Evolutionary conservation across 2,888 invertebrate genomes (phyloP), one percentile per base, ranked within the genome.

Genomic region (Leptopilina myrica): DNA sequence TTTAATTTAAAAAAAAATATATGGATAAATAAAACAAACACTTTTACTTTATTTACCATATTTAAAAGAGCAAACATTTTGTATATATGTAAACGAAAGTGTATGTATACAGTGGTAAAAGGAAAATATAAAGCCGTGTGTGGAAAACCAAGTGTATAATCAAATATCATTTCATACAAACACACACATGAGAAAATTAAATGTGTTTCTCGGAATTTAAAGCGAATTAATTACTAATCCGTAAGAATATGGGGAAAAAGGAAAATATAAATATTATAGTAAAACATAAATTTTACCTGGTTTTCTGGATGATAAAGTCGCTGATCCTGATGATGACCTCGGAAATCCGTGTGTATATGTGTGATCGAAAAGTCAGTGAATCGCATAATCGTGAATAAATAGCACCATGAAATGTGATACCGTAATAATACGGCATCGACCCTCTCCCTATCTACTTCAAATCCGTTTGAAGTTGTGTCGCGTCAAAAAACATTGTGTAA

Each of bases 401-500:
- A 56, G 73, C 56, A 73, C 33, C 69, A 69, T 49, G 69, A 53
- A 69, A 53, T 49, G 67, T 56, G 56, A 73, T 73, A 73, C 49
- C 73, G 49, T 49, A 59, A 62, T 73, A 73, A 73, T 73, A 73
- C 26, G 64, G 77, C 80, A 85, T 84, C 80, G 80, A 85, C 82
- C 80, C 76, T 73, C 83, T 79, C 67, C 83, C 77, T n/a, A 46
- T 46, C 7, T 46, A 46, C 46, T 46, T 46, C 9, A 46, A 33
- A 81, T 81, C 75, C 80, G 43, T 83, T 83, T 81, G 78, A 80
- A 84, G 78, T 80, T 43, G 79, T 64, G 79, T 64, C 76, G 53
- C 80, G 81, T 85, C 84, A 82, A 67, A 79, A 83, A 82, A 84
- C 82, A 82, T 80, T 77, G 65, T 80, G 33, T 75, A 80, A 82